Evolutionary conservation across 2,113 vertebrate species (phyloP).

Genomic region (Tringa solitaria): DNA sequence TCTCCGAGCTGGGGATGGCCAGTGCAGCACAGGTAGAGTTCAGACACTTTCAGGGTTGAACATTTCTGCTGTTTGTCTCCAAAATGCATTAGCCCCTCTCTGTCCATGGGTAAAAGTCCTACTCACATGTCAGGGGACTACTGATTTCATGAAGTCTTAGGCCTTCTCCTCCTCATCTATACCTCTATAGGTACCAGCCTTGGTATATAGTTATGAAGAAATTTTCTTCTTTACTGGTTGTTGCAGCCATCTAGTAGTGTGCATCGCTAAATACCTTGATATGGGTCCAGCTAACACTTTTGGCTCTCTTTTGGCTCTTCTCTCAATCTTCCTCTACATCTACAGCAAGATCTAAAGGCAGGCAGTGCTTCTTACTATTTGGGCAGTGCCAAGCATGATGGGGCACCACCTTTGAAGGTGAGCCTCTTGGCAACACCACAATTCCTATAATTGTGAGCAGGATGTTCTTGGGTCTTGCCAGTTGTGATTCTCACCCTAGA

Average conservation of each 20-base stretch:
- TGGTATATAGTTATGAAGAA: background rate
- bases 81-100: background rate
- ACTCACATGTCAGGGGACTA: background rate
- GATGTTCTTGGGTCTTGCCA: background rate
- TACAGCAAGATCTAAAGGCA: background rate
- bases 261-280: background rate
- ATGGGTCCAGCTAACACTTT: background rate
- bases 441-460: background rate
- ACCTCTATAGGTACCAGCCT: background rate
- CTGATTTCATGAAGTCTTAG: background rate
- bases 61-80: background rate
- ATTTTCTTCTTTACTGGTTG: background rate
- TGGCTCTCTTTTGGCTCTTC: background rate
- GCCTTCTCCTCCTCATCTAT: background rate
- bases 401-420: background rate
- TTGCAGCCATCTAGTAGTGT: background rate
- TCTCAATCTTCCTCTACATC: background rate
- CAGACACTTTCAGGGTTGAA: background rate
- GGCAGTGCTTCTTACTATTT: background rate
- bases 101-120: background rate
- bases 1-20: background rate
- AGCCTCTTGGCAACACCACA: background rate
- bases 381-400: rapidly evolving
- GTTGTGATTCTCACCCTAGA: background rate
- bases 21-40: rapidly evolving